phyloP scores from a whole-genome alignment of 1,140 invertebrate genomes.

The Bombus balteatus region DNA sequence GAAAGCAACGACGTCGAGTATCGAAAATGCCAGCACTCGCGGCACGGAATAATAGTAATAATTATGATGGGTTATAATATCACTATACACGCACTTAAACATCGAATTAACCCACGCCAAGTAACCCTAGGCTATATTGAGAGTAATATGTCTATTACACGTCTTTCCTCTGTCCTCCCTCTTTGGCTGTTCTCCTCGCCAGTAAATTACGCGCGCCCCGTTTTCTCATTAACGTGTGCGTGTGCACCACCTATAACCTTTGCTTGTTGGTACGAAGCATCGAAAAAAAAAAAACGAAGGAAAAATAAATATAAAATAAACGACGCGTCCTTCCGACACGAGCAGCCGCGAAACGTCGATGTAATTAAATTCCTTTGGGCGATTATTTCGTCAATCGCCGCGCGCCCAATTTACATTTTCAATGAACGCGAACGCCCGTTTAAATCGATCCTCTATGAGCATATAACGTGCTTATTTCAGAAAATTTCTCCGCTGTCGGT shows the following conservation, averaged over 20 bases:
- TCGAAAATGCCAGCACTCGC: slow-evolving; percentile 28
- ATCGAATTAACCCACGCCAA: slow-evolving; percentile 60
- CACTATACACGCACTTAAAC: slow-evolving; percentile 60
- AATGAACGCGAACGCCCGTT: slow-evolving; percentile 4
- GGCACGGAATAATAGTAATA: slow-evolving; percentile 47
- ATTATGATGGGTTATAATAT: slow-evolving; percentile 33
- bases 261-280: slow-evolving; percentile 19
- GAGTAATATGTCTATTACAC: slow-evolving; percentile 66
- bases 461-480: not conserved
- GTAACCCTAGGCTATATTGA: slow-evolving; percentile 57
- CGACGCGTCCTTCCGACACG: slow-evolving; percentile 1
- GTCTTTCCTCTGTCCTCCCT: slow-evolving; percentile 68
- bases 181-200: slow-evolving; percentile 59
- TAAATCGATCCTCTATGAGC: not conserved
- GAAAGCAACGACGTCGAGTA: not conserved
- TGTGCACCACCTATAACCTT: slow-evolving; percentile 44
- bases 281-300: not conserved
- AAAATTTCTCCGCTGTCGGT: not conserved
- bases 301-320: slow-evolving; percentile 4
- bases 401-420: not conserved
- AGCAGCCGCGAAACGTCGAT: not conserved
- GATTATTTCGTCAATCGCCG: slow-evolving; percentile 21
- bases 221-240: slow-evolving; percentile 65
- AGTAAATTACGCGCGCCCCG: slow-evolving; percentile 67
- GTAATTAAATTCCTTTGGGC: slow-evolving; percentile 40